A percentile compares a stretch with the other conserved stretches of the same genome.
These are phyloP conservation scores for Serripes groenlandicus DNA, from an alignment of 2,888 invertebrate genomes.

Conservation along the genomic window DNA sequence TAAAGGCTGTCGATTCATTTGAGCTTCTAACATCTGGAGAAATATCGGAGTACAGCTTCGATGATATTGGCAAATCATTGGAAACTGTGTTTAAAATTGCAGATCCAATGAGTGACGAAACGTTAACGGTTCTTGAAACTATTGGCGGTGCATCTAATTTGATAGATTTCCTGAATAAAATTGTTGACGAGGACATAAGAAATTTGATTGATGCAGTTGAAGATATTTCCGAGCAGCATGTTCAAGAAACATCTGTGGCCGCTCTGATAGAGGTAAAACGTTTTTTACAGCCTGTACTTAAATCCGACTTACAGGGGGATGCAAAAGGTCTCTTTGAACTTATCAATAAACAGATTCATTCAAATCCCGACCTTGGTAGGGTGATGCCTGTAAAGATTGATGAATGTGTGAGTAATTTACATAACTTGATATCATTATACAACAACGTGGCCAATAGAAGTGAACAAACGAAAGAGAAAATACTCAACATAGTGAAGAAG, in stretches of 20 bases:
- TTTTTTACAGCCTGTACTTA: conserved; percentile 67
- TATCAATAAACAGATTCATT: conserved; percentile 36
- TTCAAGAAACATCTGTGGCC: conserved; percentile 73
- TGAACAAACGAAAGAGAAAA: conserved; percentile 70
- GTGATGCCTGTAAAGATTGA: conserved; percentile 59
- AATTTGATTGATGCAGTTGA: conserved; percentile 77
- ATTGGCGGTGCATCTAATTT: conserved; percentile 41
- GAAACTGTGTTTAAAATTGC: conserved; percentile 39
- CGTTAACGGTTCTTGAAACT: conserved; percentile 28
- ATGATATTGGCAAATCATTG: conserved; percentile 35
- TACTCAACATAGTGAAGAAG: conserved; percentile 59
- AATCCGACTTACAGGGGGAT: neutral
- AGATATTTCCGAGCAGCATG: conserved; percentile 74
- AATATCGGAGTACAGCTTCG: conserved; percentile 17
- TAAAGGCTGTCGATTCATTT: conserved; percentile 51
- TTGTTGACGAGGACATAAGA: conserved; percentile 71
- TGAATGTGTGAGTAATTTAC: conserved; percentile 66
- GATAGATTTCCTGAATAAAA: conserved; percentile 65
- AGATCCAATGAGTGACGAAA: conserved; percentile 15
- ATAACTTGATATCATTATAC: conserved; percentile 70
- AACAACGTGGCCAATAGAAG: conserved; percentile 74
- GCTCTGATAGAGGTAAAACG: conserved; percentile 69
- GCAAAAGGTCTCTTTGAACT: conserved; percentile 23
- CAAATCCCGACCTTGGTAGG: conserved; percentile 18
- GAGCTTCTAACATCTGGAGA: conserved; percentile 30